A percentile compares a stretch with the other conserved stretches of the same genome.
phyloP scores from a whole-genome alignment of 2,797 vertebrate genomes.

The Distichodus sexfasciatus region DNA sequence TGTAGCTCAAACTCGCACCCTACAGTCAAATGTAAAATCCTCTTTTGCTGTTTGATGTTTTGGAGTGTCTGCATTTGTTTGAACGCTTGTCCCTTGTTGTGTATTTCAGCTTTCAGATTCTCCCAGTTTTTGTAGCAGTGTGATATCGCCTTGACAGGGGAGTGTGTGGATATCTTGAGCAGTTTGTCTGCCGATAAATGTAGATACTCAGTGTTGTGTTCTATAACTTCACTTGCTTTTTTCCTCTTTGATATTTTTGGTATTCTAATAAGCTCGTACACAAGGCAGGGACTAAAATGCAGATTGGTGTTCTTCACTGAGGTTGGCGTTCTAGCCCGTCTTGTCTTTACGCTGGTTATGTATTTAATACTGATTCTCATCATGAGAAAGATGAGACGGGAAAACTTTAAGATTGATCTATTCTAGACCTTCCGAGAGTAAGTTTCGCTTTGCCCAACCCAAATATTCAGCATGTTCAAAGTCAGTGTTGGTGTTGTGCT shows the following conservation, averaged over 20 bases:
- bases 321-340: not conserved
- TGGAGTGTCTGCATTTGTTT: constrained; percentile 8
- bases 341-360: constrained; percentile 65
- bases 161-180: not conserved
- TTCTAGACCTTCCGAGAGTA: not conserved
- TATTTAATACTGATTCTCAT: constrained; percentile 60
- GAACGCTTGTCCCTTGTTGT: constrained; percentile 8
- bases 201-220: not conserved
- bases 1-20: constrained; percentile 27
- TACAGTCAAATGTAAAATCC: constrained; percentile 33
- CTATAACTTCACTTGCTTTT: not conserved
- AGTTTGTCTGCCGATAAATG: not conserved
- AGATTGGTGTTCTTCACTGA: constrained; percentile 10
- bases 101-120: not conserved
- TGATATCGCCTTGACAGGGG: not conserved
- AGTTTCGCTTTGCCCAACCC: not conserved
- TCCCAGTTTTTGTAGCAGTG: not conserved
- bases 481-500: not conserved
- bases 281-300: too few species aligned
- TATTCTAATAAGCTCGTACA: too few species aligned
- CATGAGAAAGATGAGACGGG: not conserved
- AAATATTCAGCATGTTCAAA: not conserved
- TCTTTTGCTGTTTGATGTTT: constrained; percentile 25
- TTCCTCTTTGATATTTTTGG: not conserved
- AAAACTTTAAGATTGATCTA: not conserved